These are phyloP conservation scores for Paratilapia polleni DNA, from an alignment of 2,113 vertebrate genomes.

Conservation along the genomic window DNA sequence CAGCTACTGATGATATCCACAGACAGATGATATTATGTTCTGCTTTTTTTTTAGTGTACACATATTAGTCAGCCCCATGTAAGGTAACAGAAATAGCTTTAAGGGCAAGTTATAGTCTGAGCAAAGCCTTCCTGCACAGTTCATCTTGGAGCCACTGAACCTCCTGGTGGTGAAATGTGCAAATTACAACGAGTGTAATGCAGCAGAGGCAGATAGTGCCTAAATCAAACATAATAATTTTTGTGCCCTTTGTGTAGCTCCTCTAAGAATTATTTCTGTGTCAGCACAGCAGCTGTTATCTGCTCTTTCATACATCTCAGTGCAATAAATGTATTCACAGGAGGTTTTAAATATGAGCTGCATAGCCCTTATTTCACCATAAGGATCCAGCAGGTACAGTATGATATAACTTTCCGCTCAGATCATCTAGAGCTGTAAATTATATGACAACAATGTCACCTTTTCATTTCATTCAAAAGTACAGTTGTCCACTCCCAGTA, in stretches of 20 bases:
- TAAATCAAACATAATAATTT: constrained; percentile 34
- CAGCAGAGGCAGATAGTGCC: not conserved
- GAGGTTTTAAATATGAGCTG: constrained; percentile 64
- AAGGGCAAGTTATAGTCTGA: not conserved
- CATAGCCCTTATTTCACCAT: not conserved
- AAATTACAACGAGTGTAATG: constrained; percentile 33
- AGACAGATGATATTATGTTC: not conserved
- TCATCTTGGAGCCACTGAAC: constrained; percentile 28
- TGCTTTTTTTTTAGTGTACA: not conserved
- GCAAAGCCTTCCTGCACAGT: not conserved
- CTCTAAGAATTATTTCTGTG: constrained; percentile 20
- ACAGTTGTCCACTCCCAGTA: constrained; percentile 38
- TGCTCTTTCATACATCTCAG: constrained; percentile 49
- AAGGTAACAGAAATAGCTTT: not conserved
- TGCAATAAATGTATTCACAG: constrained; percentile 67
- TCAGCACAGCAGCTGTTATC: not conserved
- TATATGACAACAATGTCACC: constrained; percentile 15
- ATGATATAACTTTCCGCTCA: constrained; percentile 56
- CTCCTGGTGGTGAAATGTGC: constrained; percentile 57
- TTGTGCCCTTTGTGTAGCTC: constrained; percentile 18
- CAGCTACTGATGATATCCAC: not conserved
- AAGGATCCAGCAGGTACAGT: constrained; percentile 14
- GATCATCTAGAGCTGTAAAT: constrained; percentile 31
- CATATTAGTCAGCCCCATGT: not conserved
- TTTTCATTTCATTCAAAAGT: constrained; percentile 63